Evolutionary conservation across 2,888 invertebrate genomes (phyloP).

Genomic region (Tipula vernalis): DNA sequence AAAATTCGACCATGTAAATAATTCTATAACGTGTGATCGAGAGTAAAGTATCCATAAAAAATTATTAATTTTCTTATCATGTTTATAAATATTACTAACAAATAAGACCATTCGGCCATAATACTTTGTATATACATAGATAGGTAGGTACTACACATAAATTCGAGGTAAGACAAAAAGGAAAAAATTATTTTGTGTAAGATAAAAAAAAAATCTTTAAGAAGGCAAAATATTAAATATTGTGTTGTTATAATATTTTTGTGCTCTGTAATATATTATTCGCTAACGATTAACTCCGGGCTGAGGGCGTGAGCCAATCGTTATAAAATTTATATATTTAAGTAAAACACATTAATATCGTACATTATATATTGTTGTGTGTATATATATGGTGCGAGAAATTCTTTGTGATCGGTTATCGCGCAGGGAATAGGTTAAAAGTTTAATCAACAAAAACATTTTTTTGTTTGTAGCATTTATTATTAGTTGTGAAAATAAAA

Average conservation of each 20-base stretch:
- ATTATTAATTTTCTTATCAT: background rate
- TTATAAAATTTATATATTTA: background rate
- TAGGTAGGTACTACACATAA: background rate
- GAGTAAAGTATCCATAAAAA: background rate
- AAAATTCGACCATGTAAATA: background rate
- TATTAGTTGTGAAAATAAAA: background rate
- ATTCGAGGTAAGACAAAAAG: background rate
- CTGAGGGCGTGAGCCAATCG: slow-evolving; percentile 13
- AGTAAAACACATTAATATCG: background rate
- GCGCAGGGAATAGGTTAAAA: background rate
- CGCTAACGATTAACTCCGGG: slow-evolving; percentile 14
- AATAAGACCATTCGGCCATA: background rate
- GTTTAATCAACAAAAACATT: background rate
- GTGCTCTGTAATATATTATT: slow-evolving; percentile 12
- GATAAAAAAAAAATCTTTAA: background rate
- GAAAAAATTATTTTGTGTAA: background rate
- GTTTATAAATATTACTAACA: background rate
- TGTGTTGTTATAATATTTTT: background rate
- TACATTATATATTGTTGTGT: background rate
- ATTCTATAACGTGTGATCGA: background rate
- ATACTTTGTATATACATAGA: background rate
- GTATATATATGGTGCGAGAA: background rate
- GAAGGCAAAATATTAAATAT: background rate
- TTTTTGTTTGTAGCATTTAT: background rate
- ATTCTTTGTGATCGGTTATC: background rate